phyloP scores from a whole-genome alignment of 2,888 invertebrate genomes.

The Callosobruchus maculatus region DNA sequence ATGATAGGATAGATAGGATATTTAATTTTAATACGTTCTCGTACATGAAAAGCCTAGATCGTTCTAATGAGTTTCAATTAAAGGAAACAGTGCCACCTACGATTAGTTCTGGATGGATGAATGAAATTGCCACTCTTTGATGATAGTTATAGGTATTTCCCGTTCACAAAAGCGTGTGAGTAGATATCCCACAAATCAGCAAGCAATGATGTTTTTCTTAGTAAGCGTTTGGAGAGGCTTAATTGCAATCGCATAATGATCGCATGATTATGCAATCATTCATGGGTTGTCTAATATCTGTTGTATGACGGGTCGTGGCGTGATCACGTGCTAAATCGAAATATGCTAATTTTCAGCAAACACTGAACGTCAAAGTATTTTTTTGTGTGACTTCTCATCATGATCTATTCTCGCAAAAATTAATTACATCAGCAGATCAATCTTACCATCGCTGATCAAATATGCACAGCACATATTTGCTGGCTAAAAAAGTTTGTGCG shows the following conservation, averaged over 20 bases:
- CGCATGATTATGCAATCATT: background rate
- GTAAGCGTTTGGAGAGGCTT: background rate
- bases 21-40: too few relatives aligned
- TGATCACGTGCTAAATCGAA: background rate
- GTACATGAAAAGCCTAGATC: too few relatives aligned
- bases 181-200: background rate
- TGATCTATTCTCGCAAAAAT: background rate
- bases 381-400: background rate
- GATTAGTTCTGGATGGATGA: too few relatives aligned
- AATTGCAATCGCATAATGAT: background rate
- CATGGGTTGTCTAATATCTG: background rate
- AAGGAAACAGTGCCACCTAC: too few relatives aligned
- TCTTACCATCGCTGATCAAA: background rate
- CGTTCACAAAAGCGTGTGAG: too few relatives aligned
- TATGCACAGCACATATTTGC: background rate
- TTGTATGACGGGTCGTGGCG: background rate
- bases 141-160: background rate
- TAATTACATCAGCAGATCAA: background rate
- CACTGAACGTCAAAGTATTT: background rate
- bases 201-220: background rate
- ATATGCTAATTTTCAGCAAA: background rate
- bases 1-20: too few relatives aligned
- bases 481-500: background rate
- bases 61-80: too few relatives aligned
- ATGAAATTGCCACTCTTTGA: too few relatives aligned